These are phyloP conservation scores for Ruditapes philippinarum DNA, from an alignment of 1,140 invertebrate species.

Conservation along the genomic window DNA sequence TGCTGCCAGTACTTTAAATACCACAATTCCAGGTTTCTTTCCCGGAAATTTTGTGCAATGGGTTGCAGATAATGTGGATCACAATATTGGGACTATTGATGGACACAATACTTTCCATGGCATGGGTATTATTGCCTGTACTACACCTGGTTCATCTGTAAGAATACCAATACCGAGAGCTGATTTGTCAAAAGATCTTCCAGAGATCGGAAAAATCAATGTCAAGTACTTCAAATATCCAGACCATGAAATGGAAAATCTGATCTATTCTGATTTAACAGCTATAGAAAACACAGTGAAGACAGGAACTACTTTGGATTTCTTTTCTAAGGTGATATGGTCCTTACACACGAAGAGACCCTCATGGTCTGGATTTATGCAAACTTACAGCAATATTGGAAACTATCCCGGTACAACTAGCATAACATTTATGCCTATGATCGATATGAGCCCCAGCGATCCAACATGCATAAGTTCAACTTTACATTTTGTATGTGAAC, in stretches of 20 bases:
- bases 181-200: constrained; percentile 28
- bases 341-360: background rate
- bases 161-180: background rate
- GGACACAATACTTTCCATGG: no score
- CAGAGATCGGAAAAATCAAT: constrained; percentile 28
- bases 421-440: no score
- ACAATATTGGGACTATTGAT: no score
- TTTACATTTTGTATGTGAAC: no score
- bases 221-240: constrained; percentile 44
- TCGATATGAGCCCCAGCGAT: no score
- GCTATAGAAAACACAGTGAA: background rate
- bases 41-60: no score
- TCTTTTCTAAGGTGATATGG: constrained; percentile 30
- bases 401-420: no score
- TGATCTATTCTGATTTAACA: background rate
- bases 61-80: no score
- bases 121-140: constrained; percentile 76
- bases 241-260: background rate
- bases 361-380: constrained; percentile 63
- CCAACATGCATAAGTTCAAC: no score
- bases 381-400: no score
- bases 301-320: background rate
- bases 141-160: constrained; percentile 65
- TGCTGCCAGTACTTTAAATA: no score
- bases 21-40: no score